Percentiles rank a stretch among this genome's conserved stretches.
Evolutionary conservation across 1,140 invertebrate genomes (phyloP).

Genomic region (Bactericera cockerelli): DNA sequence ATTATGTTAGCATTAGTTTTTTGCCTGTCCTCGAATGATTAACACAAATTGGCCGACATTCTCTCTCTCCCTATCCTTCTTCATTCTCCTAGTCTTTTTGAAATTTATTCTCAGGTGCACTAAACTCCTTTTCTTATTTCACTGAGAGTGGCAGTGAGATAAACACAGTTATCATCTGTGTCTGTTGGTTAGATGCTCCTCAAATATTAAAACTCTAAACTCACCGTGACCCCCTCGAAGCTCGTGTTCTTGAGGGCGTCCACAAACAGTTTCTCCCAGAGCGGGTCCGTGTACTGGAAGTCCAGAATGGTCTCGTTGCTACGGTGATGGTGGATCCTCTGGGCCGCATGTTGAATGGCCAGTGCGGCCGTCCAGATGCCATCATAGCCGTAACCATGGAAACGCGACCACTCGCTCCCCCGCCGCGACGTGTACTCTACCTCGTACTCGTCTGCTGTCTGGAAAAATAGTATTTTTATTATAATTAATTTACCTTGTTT

Average conservation of each 20-base stretch:
- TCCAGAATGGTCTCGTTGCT: constrained; percentile 56
- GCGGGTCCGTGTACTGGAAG: constrained; percentile 65
- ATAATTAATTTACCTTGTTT: too few species aligned
- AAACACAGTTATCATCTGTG: too few species aligned
- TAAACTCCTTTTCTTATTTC: too few species aligned
- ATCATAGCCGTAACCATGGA: constrained; percentile 95
- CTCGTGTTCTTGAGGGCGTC: constrained; percentile 77
- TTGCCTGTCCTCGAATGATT: too few species aligned
- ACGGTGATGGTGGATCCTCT: constrained; percentile 37
- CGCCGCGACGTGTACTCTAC: constrained; percentile 64
- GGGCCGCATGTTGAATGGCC: constrained; percentile 73
- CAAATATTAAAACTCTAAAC: too few species aligned
- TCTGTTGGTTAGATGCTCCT: too few species aligned
- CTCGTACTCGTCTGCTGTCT: constrained; percentile 81
- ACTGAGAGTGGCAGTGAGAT: too few species aligned
- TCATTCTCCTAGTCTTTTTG: too few species aligned
- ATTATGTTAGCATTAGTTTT: too few species aligned
- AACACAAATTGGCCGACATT: too few species aligned
- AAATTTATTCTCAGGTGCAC: too few species aligned
- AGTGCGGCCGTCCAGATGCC: constrained; percentile 91
- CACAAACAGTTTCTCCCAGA: constrained; percentile 77
- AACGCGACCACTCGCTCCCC: constrained; percentile 72
- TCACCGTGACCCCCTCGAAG: constrained; percentile 86
- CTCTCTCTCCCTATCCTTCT: too few species aligned
- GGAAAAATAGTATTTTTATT: constrained; percentile 22